Conservation (phyloP, 2,888 invertebrate species). For the Ochropleura leucogaster region DNA sequence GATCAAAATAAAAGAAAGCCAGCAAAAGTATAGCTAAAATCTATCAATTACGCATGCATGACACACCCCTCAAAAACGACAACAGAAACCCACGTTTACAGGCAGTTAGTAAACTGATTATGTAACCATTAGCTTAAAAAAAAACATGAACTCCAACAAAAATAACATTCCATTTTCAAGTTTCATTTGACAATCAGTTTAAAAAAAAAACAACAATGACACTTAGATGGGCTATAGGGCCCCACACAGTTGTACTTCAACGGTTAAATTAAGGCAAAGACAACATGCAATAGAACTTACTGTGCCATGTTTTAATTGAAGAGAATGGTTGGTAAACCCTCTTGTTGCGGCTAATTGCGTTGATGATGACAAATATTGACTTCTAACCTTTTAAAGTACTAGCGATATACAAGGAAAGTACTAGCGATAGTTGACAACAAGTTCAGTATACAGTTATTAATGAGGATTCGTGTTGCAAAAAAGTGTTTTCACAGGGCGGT, state of each 20-base stretch:
- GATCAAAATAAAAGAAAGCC: background rate
- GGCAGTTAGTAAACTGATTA: background rate
- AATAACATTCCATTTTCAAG: background rate
- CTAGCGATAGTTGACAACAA: background rate
- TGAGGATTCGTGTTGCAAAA: background rate
- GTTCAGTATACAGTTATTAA: background rate
- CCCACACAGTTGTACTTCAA: background rate
- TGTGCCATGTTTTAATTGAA: constrained; percentile 52
- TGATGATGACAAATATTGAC: constrained; percentile 60
- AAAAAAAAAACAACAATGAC: background rate
- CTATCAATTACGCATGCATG: background rate
- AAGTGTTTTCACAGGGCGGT: background rate
- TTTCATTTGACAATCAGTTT: background rate
- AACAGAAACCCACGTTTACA: background rate
- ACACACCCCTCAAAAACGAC: background rate
- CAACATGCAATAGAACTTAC: constrained; percentile 36
- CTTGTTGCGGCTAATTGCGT: constrained; percentile 55
- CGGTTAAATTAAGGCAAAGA: constrained; percentile 29
- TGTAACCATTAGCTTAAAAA: background rate
- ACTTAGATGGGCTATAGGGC: background rate
- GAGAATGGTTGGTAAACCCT: constrained; percentile 38
- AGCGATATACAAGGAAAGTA: constrained; percentile 10
- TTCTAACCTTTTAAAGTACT: constrained; percentile 42
- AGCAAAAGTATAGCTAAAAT: background rate
- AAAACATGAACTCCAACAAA: background rate